phyloP scores from a whole-genome alignment of 2,113 vertebrate genomes.

The Neoarius graeffei region DNA sequence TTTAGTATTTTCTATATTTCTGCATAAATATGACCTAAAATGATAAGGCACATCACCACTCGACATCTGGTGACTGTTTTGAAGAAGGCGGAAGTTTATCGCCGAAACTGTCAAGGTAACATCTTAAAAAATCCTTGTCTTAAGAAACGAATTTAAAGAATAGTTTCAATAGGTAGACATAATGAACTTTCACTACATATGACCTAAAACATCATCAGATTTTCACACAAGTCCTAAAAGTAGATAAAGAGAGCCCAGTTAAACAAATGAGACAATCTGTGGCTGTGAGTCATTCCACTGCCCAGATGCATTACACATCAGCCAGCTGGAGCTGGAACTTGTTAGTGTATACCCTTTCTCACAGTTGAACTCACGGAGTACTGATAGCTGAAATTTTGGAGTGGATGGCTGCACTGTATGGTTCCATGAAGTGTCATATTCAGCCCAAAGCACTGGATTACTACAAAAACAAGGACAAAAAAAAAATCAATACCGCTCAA shows the following conservation, averaged over 20 bases:
- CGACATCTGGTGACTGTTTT: too few species aligned
- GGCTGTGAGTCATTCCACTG: slow-evolving; percentile 64
- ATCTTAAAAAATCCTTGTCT: too few species aligned
- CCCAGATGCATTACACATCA: slow-evolving; percentile 60
- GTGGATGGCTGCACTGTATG: slow-evolving; percentile 55
- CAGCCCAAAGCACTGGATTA: slow-evolving; percentile 61
- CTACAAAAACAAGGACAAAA: slow-evolving; percentile 50
- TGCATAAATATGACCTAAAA: too few species aligned
- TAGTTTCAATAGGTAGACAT: too few species aligned
- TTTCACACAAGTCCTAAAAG: too few species aligned
- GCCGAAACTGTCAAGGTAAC: too few species aligned
- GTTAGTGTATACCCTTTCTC: slow-evolving; percentile 60
- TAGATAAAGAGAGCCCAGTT: slow-evolving; percentile 65
- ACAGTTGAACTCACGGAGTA: slow-evolving; percentile 66
- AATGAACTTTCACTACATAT: too few species aligned
- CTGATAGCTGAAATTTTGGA: slow-evolving; percentile 59
- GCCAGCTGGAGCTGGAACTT: slow-evolving; percentile 37
- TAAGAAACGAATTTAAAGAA: too few species aligned
- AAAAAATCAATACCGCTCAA: not conserved
- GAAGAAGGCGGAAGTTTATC: too few species aligned
- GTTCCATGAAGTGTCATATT: slow-evolving; percentile 37
- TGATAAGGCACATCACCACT: too few species aligned
- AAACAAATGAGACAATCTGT: too few species aligned
- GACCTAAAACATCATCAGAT: slow-evolving; percentile 22
- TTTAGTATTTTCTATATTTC: too few species aligned